Base-by-base conservation (phyloP, 1,140 invertebrate genomes). In the Dreissena polymorpha region DNA sequence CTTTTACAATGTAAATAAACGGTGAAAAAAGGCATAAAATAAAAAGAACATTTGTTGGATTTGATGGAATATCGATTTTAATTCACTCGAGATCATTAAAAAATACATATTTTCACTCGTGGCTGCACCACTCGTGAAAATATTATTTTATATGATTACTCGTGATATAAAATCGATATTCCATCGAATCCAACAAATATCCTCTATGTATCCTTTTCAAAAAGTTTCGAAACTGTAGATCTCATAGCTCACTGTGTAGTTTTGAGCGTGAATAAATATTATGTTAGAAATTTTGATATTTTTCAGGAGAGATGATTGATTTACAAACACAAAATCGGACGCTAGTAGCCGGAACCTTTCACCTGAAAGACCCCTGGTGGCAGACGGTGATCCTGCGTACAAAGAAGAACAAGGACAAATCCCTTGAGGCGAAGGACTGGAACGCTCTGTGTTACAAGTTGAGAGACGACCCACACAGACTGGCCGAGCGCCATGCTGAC, bases 361-460 rank as follows among this genome's bases (percentile, higher is more conserved):
- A 85, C 18, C 64, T 89, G 21, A 80, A 55, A n/a, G 88, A 89
- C 27, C 87, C 83, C 0, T 90, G 86, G 86, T 90, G 89, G 89
- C 72, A 85, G 55, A 77, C 87, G 10, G 85, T 63, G 63, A 86
- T 84, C 13, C 27, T 86, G 23, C 73, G 86, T 23, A 89, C 84
- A 55, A 80, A 75, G 63, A 79, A 70, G 21, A 51, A 6, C 21
- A 74, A 63, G 23, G 50, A 27, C 27, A 83, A 65, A 25, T 53
- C 51, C n/a, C 65, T 55, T 18, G 85, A 74, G n/a, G 77, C 82
- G 13, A 83, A 82, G 57, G 85, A 86, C 69, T 60, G 10, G 6
- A 60, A 49, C 25, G 75, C 75, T 18, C 49, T 86, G 13, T 83
- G 79, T 69, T 87, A 87, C 53, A 65, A 67, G 27, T 74, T 87